Base-by-base conservation (phyloP, 37 sponge, comb jelly and placozoan genomes). In the Aplysina aerophoba region DNA sequence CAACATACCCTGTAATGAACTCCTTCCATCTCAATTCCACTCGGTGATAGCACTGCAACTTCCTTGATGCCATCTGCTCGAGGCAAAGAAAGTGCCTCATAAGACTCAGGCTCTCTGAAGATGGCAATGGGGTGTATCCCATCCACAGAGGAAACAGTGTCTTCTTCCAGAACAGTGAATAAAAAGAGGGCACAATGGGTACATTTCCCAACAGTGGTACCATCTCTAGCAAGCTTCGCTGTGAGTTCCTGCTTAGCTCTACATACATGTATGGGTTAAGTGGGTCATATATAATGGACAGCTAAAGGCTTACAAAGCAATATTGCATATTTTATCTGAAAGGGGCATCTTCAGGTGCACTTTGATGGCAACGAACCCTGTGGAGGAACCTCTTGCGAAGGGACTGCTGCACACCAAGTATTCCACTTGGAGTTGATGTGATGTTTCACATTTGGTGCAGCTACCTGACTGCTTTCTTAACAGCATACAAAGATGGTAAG, bases 71-170 rank as follows among this genome's bases (percentile, higher is more conserved):
- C 77, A 59, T 85, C 78, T 24, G 28, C 63, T 11, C 75, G 63
- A 25, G 86, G 16, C 20, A 30, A 37, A 6, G 31, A 28, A 65
- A 88, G 15, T 20, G 82, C 15, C 0, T 74, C 78, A 36, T 88
- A 88, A 0, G 28, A 25, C 41, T 88, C 88, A 3, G 81, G 83
- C 65, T 83, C 83, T 50, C 56, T 83, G 41, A 88, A 82, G 15
- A 88, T 73, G n/a, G 88, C 88, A 17, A 88, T 33, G 19, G 72
- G 67, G 55, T 88, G 83, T 50, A 82, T 88, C 55, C 88, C 83
- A 58, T 54, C 83, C 15, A 55, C 72, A 59, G 69, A 62, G 37
- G 58, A 80, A 17, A 79, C 87, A 6, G 33, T 24, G 19, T 56
- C 62, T 57, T 88, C 88, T 39, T 88, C 83, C 12, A 88, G 57